Evolutionary conservation across 2,888 invertebrate genomes (phyloP), one percentile per base, ranked within the genome.

Genomic region (Chrysodeixis includens): DNA sequence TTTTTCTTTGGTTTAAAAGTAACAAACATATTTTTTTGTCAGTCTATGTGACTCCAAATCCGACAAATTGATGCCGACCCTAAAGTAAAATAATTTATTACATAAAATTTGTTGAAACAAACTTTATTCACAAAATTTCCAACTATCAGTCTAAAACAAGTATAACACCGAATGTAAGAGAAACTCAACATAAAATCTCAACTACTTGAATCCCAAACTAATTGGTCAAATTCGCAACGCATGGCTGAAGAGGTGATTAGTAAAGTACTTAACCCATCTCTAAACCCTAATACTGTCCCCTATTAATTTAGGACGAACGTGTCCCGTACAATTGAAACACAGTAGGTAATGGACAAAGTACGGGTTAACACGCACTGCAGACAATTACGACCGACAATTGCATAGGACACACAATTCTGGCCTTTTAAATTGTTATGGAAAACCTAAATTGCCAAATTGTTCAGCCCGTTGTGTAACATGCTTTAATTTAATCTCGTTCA

Each of bases 321-420:
- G 90, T 86, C 88, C 78, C 74, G 85, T 86, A 90, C 89, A 90
- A 90, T 90, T 87, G 89, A 86, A 91, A 89, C 89, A 85, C 86
- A 77, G 81, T 66, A n/a, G n/a, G n/a, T n/a, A 62, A 69, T 75
- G 82, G 86, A 84, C 88, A 81, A 87, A 87, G 86, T 86, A 86
- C 86, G 86, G 82, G 86, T 90, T 88, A 88, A 90, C 90, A 90
- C 89, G 88, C 90, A 90, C 88, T 87, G 90, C 73, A 89, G 89
- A 89, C 90, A 92, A 93, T 93, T 91, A 90, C 84, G 87, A 86
- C 81, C 78, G 78, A 82, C 86, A 86, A 90, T 90, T 88, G 88
- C 83, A 85, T 83, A 77, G 86, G 82, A 78, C 67, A 56, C 35
- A 70, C 62, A 69, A 80, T 81, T 83, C 85, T 83, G 84, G 82